Evolutionary conservation across 2,113 vertebrate genomes (phyloP).

Genomic region (Tachuris rubrigastra): DNA sequence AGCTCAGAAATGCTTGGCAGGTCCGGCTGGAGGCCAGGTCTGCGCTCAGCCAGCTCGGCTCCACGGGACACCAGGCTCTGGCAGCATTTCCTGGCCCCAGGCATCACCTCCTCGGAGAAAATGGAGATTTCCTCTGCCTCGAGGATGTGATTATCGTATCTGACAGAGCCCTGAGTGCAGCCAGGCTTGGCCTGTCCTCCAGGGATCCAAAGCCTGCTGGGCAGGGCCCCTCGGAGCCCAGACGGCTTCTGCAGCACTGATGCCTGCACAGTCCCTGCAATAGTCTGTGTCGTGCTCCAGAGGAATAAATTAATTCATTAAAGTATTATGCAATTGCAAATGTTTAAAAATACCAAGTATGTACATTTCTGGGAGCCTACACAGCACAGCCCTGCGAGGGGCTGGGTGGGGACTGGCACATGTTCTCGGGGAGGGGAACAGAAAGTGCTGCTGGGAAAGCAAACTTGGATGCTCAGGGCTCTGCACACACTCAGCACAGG

Average conservation of each 20-base stretch:
- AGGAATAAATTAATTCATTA: slow-evolving; percentile 6
- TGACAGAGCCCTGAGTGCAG: neutral
- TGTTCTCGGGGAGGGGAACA: neutral
- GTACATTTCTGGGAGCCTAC: neutral
- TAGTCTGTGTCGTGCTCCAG: neutral
- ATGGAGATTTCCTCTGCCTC: neutral
- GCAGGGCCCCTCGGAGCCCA: neutral
- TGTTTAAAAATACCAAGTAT: neutral
- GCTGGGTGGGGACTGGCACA: neutral
- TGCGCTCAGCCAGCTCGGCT: neutral
- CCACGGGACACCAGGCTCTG: neutral
- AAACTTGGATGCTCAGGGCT: neutral
- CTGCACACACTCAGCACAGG: neutral
- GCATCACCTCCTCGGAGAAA: neutral
- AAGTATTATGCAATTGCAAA: slow-evolving; percentile 12
- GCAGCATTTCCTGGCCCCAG: neutral
- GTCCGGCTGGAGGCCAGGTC: neutral
- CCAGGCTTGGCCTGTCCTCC: neutral
- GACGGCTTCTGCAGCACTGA: neutral
- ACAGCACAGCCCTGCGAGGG: neutral
- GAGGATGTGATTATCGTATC: neutral
- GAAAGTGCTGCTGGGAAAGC: neutral
- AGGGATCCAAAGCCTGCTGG: neutral
- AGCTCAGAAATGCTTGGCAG: rapidly evolving
- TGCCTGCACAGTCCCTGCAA: neutral